Conservation (phyloP, 2,888 invertebrate genomes). For the Drosophila nigricruria region DNA sequence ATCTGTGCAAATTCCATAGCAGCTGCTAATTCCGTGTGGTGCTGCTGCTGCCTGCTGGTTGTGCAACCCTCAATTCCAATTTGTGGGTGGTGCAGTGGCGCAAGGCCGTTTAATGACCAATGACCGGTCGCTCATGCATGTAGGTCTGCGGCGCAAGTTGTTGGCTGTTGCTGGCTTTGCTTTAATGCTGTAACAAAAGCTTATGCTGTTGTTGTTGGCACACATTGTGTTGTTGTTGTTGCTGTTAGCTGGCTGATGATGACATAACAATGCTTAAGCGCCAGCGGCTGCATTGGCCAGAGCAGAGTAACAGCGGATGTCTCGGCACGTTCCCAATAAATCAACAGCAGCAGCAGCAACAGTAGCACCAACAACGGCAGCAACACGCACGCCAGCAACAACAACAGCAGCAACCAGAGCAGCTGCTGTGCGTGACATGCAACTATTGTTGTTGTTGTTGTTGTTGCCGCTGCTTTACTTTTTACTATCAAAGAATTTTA, state of each 20-base stretch:
- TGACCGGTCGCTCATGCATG: constrained; percentile 61
- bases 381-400: constrained; percentile 38
- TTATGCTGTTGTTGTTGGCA: constrained; percentile 51
- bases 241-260: constrained; percentile 70
- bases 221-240: constrained; percentile 49
- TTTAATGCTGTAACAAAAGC: constrained; percentile 55
- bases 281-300: constrained; percentile 70
- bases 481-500: constrained; percentile 77
- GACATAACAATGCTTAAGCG: constrained; percentile 80
- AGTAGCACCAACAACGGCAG: constrained; percentile 18
- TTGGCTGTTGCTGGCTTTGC: constrained; percentile 45
- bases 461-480: constrained; percentile 46
- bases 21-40: constrained; percentile 26
- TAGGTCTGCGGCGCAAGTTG: constrained; percentile 47
- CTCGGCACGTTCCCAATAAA: constrained; percentile 78
- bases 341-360: constrained; percentile 57
- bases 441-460: constrained; percentile 38
- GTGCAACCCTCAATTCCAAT: constrained; percentile 34
- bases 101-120: constrained; percentile 78
- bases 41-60: neutral
- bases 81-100: constrained; percentile 44
- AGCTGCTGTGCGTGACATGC: constrained; percentile 59
- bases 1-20: constrained; percentile 26
- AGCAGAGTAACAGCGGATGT: constrained; percentile 63
- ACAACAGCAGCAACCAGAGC: constrained; percentile 27